These are phyloP conservation scores for Mycogona germanica DNA, from an alignment of 2,888 invertebrate genomes.

Conservation along the genomic window DNA sequence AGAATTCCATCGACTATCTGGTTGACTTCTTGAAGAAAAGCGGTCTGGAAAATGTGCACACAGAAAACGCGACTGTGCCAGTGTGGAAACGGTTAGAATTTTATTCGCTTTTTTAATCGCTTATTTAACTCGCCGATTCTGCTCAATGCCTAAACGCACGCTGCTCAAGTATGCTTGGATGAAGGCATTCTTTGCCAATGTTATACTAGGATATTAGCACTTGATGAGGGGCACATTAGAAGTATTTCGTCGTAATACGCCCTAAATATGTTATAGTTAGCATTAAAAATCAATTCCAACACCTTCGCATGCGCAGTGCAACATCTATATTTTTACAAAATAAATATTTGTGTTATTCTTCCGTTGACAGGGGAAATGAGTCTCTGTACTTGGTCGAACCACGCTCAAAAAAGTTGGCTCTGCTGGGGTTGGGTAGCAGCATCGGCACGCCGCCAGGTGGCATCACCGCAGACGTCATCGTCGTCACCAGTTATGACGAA, in stretches of 20 bases:
- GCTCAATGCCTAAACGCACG: too few relatives aligned
- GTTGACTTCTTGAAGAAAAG: background rate
- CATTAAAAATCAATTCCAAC: too few relatives aligned
- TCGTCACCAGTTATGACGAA: conserved; percentile 31
- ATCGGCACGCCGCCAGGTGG: conserved; percentile 30
- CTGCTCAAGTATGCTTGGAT: too few relatives aligned
- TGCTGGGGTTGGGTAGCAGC: conserved; percentile 32
- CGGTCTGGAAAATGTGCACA: conserved; percentile 9
- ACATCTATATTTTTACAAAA: background rate
- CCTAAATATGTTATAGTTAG: too few relatives aligned
- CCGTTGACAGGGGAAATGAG: conserved; percentile 31
- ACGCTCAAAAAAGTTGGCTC: conserved; percentile 26
- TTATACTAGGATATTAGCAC: too few relatives aligned
- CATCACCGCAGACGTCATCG: conserved; percentile 31
- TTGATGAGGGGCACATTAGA: too few relatives aligned
- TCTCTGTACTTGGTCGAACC: conserved; percentile 29
- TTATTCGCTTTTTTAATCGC: too few relatives aligned
- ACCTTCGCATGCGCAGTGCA: background rate
- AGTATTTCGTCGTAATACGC: too few relatives aligned
- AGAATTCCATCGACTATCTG: conserved; percentile 13
- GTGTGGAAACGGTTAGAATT: conserved; percentile 13
- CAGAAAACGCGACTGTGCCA: conserved; percentile 13
- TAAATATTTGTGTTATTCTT: background rate
- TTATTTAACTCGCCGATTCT: too few relatives aligned
- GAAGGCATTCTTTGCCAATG: too few relatives aligned